A percentile compares a stretch with the other conserved stretches of the same genome.
Conservation (phyloP, 2,113 vertebrate genomes). For the Mus musculus region DNA sequence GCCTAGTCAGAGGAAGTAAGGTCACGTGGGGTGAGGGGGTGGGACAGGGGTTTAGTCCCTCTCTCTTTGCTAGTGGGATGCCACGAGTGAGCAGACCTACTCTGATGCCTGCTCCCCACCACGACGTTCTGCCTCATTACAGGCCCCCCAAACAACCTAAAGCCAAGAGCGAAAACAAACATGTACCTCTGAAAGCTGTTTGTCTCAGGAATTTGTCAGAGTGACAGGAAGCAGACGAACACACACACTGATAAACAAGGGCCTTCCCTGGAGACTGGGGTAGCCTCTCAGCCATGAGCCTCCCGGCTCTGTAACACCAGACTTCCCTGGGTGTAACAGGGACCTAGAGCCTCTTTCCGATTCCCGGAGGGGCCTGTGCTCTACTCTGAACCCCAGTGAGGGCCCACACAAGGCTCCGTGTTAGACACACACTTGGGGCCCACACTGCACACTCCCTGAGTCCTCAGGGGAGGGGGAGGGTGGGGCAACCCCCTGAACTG, state of each 20-base stretch:
- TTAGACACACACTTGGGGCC: no score
- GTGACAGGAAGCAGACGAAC: no score
- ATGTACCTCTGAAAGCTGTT: not conserved
- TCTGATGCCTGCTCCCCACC: rapidly evolving
- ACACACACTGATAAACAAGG: not conserved
- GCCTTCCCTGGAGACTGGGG: not conserved
- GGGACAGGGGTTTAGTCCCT: no score
- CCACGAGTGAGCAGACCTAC: no score
- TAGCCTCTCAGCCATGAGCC: not conserved
- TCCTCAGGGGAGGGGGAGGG: no score
- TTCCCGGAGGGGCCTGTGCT: rapidly evolving
- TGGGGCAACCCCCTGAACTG: not conserved
- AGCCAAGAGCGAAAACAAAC: not conserved
- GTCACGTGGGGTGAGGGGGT: not conserved
- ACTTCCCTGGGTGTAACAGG: not conserved
- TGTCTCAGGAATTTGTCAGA: not conserved
- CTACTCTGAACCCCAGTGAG: not conserved
- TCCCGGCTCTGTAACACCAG: not conserved
- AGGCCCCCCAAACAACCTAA: not conserved
- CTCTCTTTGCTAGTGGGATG: not conserved
- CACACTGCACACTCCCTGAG: not conserved
- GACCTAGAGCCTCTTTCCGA: not conserved
- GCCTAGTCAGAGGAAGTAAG: not conserved
- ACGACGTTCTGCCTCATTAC: not conserved
- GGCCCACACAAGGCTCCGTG: rapidly evolving